phyloP scores from a whole-genome alignment of 2,797 vertebrate species.

The Smutsia temminckii region DNA sequence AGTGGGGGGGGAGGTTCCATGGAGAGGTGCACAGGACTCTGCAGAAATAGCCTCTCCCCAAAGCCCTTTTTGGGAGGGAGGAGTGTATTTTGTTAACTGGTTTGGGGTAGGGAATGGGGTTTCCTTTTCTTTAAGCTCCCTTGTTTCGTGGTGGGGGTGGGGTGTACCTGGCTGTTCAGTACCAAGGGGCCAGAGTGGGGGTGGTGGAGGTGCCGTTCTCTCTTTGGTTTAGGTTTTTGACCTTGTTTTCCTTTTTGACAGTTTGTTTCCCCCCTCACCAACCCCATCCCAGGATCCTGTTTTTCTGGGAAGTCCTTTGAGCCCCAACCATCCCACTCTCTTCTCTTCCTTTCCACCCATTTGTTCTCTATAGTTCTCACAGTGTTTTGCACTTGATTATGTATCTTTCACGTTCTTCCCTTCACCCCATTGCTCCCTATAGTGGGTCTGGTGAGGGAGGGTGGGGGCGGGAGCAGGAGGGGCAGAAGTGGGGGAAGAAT shows the following conservation, averaged over 20 bases:
- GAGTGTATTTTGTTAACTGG: constrained; percentile 70
- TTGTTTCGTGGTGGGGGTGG: constrained; percentile 54
- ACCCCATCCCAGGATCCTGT: background rate
- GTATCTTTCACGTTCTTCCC: constrained; percentile 19
- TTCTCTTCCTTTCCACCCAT: constrained; percentile 42
- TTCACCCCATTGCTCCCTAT: constrained; percentile 12
- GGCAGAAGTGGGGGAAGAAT: constrained; percentile 27
- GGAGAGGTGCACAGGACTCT: constrained; percentile 58
- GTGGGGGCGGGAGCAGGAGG: constrained; percentile 6
- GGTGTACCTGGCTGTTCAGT: constrained; percentile 45
- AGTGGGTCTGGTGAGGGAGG: constrained; percentile 37
- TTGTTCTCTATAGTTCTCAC: constrained; percentile 69
- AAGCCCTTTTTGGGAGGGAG: constrained; percentile 9
- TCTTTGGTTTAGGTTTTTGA: constrained; percentile 70
- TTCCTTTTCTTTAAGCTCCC: constrained; percentile 55
- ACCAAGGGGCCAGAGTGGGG: constrained; percentile 52
- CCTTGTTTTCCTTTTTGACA: constrained; percentile 34
- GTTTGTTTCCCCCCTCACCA: background rate
- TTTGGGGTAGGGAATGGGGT: constrained; percentile 58
- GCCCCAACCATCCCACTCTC: constrained; percentile 16
- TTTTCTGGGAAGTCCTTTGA: constrained; percentile 53
- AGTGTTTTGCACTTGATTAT: constrained; percentile 80
- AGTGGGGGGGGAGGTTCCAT: background rate
- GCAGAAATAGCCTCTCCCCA: constrained; percentile 55
- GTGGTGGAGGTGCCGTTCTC: constrained; percentile 22